Evolutionary conservation across 2,797 vertebrate species (phyloP).

Genomic region (Microctenopoma lineatum): DNA sequence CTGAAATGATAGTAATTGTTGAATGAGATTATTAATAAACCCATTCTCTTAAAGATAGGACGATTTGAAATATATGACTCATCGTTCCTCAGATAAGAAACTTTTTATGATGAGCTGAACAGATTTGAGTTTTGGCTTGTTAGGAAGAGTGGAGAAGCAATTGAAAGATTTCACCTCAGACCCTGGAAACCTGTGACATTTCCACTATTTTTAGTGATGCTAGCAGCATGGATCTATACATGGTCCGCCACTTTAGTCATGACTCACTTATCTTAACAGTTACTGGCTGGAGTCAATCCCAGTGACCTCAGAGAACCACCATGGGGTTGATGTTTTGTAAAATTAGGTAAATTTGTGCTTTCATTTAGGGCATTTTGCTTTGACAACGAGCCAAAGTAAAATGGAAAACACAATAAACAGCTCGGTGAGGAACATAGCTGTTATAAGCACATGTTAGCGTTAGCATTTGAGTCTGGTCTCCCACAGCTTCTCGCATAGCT

Average conservation of each 20-base stretch:
- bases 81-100: background rate
- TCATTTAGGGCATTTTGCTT: no score
- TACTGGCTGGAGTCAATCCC: background rate
- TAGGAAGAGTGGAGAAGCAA: background rate
- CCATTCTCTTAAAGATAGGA: background rate
- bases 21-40: background rate
- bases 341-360: no score
- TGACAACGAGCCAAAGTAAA: no score
- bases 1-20: background rate
- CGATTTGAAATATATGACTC: background rate
- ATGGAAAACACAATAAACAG: no score
- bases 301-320: background rate
- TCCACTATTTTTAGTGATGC: background rate
- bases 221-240: background rate
- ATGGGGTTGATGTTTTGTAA: background rate
- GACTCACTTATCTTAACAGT: background rate
- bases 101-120: background rate
- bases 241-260: background rate
- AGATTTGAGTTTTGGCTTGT: background rate
- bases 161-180: conserved; percentile 1
- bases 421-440: no score
- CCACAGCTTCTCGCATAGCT: background rate
- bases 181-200: background rate
- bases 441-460: no score
- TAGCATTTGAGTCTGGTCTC: no score